Percentiles rank a stretch among this genome's conserved stretches.
Evolutionary conservation across 2,888 invertebrate genomes (phyloP).

Genomic region (Bombylius discolor): DNA sequence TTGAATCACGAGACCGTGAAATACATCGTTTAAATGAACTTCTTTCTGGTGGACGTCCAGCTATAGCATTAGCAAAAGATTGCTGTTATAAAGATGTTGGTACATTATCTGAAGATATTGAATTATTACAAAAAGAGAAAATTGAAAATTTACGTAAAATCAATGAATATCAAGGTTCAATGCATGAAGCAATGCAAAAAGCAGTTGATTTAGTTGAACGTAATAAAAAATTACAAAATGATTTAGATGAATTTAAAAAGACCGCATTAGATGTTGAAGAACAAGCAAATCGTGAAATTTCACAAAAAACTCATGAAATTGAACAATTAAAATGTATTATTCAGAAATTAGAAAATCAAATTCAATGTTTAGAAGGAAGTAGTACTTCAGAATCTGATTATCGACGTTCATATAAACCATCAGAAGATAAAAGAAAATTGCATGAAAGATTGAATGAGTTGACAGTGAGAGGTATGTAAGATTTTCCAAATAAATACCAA

Average conservation of each 20-base stretch:
- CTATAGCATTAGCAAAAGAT: slow-evolving; percentile 49
- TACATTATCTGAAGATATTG: slow-evolving; percentile 44
- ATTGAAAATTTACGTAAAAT: slow-evolving; percentile 26
- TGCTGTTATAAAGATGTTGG: slow-evolving; percentile 47
- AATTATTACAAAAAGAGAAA: slow-evolving; percentile 48
- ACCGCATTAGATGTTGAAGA: slow-evolving; percentile 63
- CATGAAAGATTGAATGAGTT: slow-evolving; percentile 45
- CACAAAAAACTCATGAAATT: slow-evolving; percentile 40
- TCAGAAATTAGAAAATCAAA: slow-evolving; percentile 14
- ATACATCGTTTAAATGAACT: slow-evolving; percentile 53
- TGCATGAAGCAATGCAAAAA: slow-evolving; percentile 67
- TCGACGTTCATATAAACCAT: slow-evolving; percentile 18
- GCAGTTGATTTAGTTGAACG: slow-evolving; percentile 60
- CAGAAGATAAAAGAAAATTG: slow-evolving; percentile 44
- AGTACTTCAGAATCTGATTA: not conserved
- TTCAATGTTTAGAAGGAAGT: not conserved
- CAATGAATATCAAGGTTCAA: slow-evolving; percentile 28
- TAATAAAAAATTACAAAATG: slow-evolving; percentile 55
- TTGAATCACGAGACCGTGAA: slow-evolving; percentile 47
- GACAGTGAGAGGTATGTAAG: slow-evolving; percentile 42
- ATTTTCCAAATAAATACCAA: not conserved
- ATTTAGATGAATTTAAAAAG: slow-evolving; percentile 57
- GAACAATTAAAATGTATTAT: slow-evolving; percentile 27
- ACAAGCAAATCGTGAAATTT: slow-evolving; percentile 57
- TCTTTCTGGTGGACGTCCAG: slow-evolving; percentile 58